phyloP scores from a whole-genome alignment of 2,888 invertebrate genomes.

The Dolichomitus sp. region DNA sequence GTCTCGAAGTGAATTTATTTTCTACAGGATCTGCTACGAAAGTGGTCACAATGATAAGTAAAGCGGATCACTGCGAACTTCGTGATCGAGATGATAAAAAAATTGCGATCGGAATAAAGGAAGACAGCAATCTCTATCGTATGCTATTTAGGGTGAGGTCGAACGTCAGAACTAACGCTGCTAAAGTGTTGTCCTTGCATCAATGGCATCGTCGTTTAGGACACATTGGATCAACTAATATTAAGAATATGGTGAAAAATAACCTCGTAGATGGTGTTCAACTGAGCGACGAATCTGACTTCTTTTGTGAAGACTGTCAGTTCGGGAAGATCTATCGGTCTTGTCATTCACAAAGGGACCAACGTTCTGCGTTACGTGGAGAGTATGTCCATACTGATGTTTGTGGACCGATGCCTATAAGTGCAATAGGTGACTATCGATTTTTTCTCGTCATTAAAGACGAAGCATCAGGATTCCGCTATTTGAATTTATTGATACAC shows the following conservation, averaged over 20 bases:
- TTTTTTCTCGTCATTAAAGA: slow-evolving; percentile 66
- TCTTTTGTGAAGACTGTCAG: slow-evolving; percentile 54
- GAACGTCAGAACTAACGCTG: neutral
- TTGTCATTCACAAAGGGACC: neutral
- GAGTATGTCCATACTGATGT: slow-evolving; percentile 9
- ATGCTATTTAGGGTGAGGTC: neutral
- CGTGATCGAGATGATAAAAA: neutral
- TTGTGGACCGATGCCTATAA: slow-evolving; percentile 5
- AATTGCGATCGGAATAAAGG: slow-evolving; percentile 23
- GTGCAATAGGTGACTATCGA: slow-evolving; percentile 48
- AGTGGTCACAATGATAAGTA: slow-evolving; percentile 32
- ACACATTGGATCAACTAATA: slow-evolving; percentile 8
- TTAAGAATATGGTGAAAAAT: slow-evolving; percentile 39
- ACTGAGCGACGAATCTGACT: slow-evolving; percentile 13
- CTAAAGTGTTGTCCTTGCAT: neutral
- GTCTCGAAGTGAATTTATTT: slow-evolving; percentile 51
- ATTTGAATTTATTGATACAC: slow-evolving; percentile 49
- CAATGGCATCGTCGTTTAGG: slow-evolving; percentile 60
- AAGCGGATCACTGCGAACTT: slow-evolving; percentile 13
- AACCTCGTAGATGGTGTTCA: slow-evolving; percentile 19
- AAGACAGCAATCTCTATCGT: slow-evolving; percentile 33
- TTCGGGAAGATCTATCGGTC: neutral
- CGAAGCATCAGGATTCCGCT: slow-evolving; percentile 56
- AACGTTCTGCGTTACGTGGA: neutral
- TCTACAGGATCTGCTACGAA: slow-evolving; percentile 41